Conservation (phyloP, 2,888 invertebrate species). For the Eupsilia transversa region DNA sequence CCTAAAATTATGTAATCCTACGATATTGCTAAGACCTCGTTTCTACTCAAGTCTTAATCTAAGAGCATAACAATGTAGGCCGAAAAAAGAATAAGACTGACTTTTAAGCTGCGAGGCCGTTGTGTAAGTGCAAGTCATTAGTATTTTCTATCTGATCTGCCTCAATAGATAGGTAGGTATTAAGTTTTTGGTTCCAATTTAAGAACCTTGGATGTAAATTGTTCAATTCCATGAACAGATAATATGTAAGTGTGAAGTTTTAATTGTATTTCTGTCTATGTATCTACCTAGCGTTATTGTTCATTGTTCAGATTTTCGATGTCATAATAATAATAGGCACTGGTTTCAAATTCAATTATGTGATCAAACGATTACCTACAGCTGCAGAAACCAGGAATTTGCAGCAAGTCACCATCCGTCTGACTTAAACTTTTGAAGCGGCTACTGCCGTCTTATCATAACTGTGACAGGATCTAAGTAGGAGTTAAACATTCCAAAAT, state of each 20-base stretch:
- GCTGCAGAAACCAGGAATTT: no score
- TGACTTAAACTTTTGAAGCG: no score
- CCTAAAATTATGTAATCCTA: not conserved
- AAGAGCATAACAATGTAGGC: conserved; percentile 35
- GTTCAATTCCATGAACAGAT: conserved; percentile 7
- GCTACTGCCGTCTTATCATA: no score
- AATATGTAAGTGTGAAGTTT: not conserved
- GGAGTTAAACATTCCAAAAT: no score
- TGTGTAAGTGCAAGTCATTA: conserved; percentile 38
- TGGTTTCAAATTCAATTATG: no score
- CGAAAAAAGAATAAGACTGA: conserved; percentile 22
- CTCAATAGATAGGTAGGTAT: conserved; percentile 8
- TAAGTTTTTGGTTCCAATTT: conserved; percentile 25
- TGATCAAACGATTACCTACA: no score
- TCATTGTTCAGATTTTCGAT: no score
- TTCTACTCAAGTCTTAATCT: conserved; percentile 1
- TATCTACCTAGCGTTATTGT: no score
- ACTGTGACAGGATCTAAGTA: no score
- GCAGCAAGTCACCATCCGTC: no score
- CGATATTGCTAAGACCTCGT: conserved; percentile 9
- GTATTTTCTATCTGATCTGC: conserved; percentile 11
- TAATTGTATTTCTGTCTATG: no score
- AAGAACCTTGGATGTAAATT: conserved; percentile 39
- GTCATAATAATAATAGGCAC: no score
- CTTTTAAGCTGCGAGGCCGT: conserved; percentile 20